phyloP scores from a whole-genome alignment of 2,113 vertebrate genomes.

The Aptenodytes patagonicus region DNA sequence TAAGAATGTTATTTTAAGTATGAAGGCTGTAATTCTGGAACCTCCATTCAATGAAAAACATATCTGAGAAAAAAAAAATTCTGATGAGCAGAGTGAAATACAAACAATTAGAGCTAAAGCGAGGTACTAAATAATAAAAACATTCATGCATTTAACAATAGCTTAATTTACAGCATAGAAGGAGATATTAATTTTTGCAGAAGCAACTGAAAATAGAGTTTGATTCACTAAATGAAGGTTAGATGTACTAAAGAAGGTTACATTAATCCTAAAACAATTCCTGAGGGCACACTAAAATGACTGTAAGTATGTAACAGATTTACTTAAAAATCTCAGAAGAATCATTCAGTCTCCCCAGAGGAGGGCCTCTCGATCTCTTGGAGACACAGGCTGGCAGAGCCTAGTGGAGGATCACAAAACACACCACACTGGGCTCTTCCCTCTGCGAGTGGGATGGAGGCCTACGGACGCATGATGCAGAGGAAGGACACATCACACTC shows the following conservation, averaged over 20 bases:
- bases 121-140: constrained; percentile 34
- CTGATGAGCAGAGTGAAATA: neutral
- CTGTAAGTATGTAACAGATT: constrained; percentile 38
- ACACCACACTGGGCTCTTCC: neutral
- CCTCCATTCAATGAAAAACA: neutral
- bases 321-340: constrained; percentile 40
- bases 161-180: constrained; percentile 5
- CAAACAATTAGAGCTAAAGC: neutral
- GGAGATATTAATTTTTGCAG: neutral
- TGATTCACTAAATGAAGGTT: constrained; percentile 36
- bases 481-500: neutral
- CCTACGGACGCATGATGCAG: fast-evolving
- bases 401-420: neutral
- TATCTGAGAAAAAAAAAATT: neutral
- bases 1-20: neutral
- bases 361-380: neutral
- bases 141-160: neutral
- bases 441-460: neutral
- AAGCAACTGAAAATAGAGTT: constrained; percentile 26
- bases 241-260: constrained; percentile 25
- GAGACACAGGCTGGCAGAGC: neutral
- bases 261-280: constrained; percentile 14
- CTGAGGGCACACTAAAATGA: constrained; percentile 30
- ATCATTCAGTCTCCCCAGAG: neutral
- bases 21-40: neutral